These are phyloP conservation scores for Drosophila borborema DNA, from an alignment of 2,888 invertebrate genomes.

Conservation along the genomic window DNA sequence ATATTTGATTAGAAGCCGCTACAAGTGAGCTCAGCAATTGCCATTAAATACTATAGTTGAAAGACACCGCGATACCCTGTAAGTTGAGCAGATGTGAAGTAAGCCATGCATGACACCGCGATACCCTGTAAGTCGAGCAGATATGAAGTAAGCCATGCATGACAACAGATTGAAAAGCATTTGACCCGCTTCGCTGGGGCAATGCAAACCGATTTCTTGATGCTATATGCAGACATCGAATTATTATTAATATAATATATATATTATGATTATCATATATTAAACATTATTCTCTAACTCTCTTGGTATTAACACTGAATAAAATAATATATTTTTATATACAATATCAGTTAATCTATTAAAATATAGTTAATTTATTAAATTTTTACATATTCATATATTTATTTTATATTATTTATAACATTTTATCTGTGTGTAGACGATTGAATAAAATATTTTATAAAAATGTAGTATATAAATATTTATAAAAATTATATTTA, in stretches of 20 bases:
- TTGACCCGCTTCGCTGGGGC: neutral
- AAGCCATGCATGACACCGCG: neutral
- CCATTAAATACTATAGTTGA: constrained; percentile 5
- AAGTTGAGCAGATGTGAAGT: neutral
- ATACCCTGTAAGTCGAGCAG: constrained; percentile 11
- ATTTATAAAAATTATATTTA: too few relatives aligned
- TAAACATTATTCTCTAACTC: too few relatives aligned
- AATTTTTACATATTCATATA: too few relatives aligned
- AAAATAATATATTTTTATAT: too few relatives aligned
- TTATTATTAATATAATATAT: neutral
- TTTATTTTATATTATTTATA: too few relatives aligned
- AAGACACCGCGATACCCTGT: constrained; percentile 7
- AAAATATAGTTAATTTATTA: too few relatives aligned
- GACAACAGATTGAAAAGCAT: neutral
- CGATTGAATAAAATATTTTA: too few relatives aligned
- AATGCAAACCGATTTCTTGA: neutral
- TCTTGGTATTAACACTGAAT: too few relatives aligned
- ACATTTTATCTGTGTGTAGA: too few relatives aligned
- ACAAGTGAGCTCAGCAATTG: neutral
- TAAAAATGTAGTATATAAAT: too few relatives aligned
- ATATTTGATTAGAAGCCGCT: constrained; percentile 29
- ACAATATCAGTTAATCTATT: too few relatives aligned
- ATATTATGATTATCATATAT: too few relatives aligned
- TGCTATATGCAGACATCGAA: neutral
- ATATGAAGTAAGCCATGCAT: neutral